Percentiles rank a stretch among this genome's conserved stretches.
Evolutionary conservation across 2,888 invertebrate genomes (phyloP).

Genomic region (Copidosoma aretas): DNA sequence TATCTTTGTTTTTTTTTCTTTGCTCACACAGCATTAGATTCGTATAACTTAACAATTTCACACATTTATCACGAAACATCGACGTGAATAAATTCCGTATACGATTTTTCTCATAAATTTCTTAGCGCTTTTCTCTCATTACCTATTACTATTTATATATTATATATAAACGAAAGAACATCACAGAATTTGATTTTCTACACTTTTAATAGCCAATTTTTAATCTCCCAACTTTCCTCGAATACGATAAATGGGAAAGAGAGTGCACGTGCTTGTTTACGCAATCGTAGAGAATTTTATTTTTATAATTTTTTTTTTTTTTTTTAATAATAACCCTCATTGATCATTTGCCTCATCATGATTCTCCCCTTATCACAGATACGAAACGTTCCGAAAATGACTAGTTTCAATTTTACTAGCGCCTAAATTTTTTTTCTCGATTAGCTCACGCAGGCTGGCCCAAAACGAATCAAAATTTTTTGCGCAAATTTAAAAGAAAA

Average conservation of each 20-base stretch:
- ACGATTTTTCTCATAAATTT: constrained; percentile 49
- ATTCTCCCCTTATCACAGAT: constrained; percentile 58
- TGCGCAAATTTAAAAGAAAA: constrained; percentile 37
- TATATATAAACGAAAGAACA: constrained; percentile 60
- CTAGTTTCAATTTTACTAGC: constrained; percentile 59
- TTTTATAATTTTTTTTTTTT: constrained; percentile 31
- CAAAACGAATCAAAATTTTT: constrained; percentile 23
- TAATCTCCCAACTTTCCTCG: constrained; percentile 37
- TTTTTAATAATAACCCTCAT: constrained; percentile 28
- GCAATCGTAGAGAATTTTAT: constrained; percentile 54
- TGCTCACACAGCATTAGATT: constrained; percentile 32
- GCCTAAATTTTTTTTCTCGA: constrained; percentile 39
- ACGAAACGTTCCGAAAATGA: constrained; percentile 60
- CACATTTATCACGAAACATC: constrained; percentile 58
- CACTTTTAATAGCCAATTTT: constrained; percentile 53
- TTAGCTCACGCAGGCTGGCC: constrained; percentile 31
- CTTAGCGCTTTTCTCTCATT: constrained; percentile 43
- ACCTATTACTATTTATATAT: constrained; percentile 54
- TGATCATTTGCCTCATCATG: constrained; percentile 23
- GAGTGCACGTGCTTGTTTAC: constrained; percentile 43
- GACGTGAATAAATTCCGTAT: constrained; percentile 57
- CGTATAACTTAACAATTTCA: constrained; percentile 43
- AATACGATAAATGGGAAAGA: constrained; percentile 20
- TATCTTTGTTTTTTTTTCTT: constrained; percentile 29
- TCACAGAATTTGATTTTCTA: constrained; percentile 60